Base-by-base conservation (phyloP, 2,888 invertebrate species). In the Andrena haemorrhoa region DNA sequence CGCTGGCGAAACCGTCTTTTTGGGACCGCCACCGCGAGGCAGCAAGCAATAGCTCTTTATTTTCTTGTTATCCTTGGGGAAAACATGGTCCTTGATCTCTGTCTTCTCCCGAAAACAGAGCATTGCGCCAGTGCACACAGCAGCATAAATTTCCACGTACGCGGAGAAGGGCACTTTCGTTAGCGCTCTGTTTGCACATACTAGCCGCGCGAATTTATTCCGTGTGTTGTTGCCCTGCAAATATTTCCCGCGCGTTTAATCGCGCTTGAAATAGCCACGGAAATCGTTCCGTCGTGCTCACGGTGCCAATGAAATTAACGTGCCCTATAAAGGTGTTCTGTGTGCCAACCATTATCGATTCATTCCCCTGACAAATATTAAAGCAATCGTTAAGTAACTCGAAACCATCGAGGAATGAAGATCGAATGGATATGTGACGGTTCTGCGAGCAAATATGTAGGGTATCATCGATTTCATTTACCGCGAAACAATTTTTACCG, bases 161-260 rank as follows among this genome's bases (percentile, higher is more conserved):
- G 20, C 35, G 29, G 16, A 29, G 5, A 31, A 51, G 41, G 47
- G 65, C 60, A 31, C 35, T 51, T 64, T 29, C 75, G 75, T 64
- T 65, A 76, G 76, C 70, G 41, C 6, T 47, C 29, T 63, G 71
- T 72, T 77, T 77, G 66, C 61, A 29, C 33, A 41, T 16, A 49
- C 3, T 23, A 31, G 35, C 16, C 29, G 12, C 10, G 65, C 0
- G 26, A 33, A 80, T 80, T 80, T 77, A 77, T 80, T 63, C 49
- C 61, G 58, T 49, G 56, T 56, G 56, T 31, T 71, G 65, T 33
- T 35, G 51, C 10, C 31, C 31, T 1, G 65, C 65, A 61, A 77
- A 80, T 68, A 64, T 63, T 63, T 78, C 12, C 31, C 53, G 53
- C 47, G 20, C 53, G 63, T 68, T 78, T 68, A 75, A 78, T 75